phyloP scores from a whole-genome alignment of 2,113 vertebrate genomes.

The Dermatemys mawii region DNA sequence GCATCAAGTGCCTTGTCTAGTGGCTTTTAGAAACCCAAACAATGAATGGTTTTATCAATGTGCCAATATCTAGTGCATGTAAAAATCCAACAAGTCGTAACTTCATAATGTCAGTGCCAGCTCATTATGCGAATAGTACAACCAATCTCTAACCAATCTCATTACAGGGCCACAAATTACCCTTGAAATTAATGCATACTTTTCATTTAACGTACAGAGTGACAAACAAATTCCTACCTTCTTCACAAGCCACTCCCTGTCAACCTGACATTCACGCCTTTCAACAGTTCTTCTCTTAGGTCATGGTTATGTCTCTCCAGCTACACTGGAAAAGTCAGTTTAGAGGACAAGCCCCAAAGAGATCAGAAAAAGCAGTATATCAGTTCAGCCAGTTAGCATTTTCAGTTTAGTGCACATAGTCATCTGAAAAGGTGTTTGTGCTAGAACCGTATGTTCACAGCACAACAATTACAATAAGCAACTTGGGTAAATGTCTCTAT shows the following conservation, averaged over 20 bases:
- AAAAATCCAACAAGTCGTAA: neutral
- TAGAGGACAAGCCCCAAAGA: neutral
- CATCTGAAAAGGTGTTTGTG: neutral
- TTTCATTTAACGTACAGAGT: neutral
- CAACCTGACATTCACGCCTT: neutral
- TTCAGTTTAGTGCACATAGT: neutral
- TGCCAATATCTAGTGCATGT: neutral
- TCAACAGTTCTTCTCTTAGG: neutral
- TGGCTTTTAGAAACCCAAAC: neutral
- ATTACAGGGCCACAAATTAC: neutral
- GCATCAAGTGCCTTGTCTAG: neutral
- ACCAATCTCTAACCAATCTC: neutral
- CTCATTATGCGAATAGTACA: neutral
- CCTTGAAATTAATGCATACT: neutral
- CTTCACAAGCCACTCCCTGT: neutral
- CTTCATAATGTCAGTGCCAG: neutral
- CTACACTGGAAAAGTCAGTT: neutral
- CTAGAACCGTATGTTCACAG: neutral
- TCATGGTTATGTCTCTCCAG: neutral
- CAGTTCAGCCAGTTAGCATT: neutral
- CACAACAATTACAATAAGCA: neutral
- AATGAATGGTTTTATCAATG: neutral
- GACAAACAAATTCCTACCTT: neutral
- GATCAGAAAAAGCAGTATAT: neutral
- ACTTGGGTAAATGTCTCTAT: neutral